A percentile compares a stretch with the other conserved stretches of the same genome.
Evolutionary conservation across 2,113 vertebrate species (phyloP).

Genomic region (Pipra filicauda): DNA sequence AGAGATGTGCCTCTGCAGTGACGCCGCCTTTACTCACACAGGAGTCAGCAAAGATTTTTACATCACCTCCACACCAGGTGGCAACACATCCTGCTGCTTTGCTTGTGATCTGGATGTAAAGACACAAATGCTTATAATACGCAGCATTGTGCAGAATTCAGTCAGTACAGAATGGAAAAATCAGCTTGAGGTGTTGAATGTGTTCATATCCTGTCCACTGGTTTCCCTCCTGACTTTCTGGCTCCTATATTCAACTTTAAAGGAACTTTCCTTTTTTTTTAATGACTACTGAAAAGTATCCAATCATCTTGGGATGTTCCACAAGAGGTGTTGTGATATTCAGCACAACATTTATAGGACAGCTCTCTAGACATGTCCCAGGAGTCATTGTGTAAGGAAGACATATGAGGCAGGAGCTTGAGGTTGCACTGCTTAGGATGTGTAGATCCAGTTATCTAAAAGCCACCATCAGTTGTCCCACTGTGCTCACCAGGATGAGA

Average conservation of each 20-base stretch:
- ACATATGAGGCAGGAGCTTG: neutral
- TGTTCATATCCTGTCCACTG: neutral
- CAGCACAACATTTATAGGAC: too few relatives aligned
- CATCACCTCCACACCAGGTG: conserved; percentile 44
- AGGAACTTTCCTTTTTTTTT: neutral
- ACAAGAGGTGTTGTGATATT: neutral
- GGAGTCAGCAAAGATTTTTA: neutral
- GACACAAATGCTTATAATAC: neutral
- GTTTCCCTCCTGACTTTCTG: neutral
- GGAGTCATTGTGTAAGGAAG: neutral
- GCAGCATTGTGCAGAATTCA: neutral
- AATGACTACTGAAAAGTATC: neutral
- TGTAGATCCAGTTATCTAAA: neutral
- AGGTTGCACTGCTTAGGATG: neutral
- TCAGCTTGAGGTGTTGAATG: neutral
- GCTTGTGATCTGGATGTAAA: neutral
- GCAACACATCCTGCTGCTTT: conserved; percentile 11
- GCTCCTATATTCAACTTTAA: neutral
- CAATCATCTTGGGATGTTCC: neutral
- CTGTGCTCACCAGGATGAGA: neutral
- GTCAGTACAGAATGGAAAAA: neutral
- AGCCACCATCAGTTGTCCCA: neutral
- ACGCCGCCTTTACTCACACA: neutral
- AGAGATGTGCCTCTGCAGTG: neutral
- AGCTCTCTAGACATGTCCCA: neutral